phyloP scores from a whole-genome alignment of 1,140 invertebrate genomes.

The Choristoneura fumiferana region DNA sequence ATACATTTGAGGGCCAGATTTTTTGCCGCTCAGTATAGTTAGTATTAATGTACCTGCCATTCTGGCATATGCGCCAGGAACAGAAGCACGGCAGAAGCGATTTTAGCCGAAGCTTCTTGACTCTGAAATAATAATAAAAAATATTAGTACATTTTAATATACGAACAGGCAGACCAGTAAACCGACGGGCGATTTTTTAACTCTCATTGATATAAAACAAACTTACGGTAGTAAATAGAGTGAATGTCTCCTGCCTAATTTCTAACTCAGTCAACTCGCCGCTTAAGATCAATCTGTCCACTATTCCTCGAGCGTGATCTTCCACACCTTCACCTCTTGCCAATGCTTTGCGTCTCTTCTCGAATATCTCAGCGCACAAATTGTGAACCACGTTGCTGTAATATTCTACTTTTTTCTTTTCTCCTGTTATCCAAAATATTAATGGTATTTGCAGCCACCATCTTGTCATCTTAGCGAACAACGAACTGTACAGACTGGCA shows the following conservation, averaged over 20 bases:
- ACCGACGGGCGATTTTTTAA: no score
- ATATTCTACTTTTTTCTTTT: conserved; percentile 28
- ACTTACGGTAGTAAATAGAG: conserved; percentile 59
- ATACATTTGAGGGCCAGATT: no score
- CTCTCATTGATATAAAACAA: no score
- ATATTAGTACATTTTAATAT: no score
- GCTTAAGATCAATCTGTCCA: conserved; percentile 48
- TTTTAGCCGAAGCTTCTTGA: conserved; percentile 62
- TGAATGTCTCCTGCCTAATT: conserved; percentile 46
- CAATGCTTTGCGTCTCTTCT: conserved; percentile 36
- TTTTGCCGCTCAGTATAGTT: no score
- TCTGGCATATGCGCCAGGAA: conserved; percentile 30
- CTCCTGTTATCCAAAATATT: conserved; percentile 41
- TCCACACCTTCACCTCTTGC: conserved; percentile 1
- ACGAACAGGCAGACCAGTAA: no score
- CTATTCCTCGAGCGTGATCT: conserved; percentile 39
- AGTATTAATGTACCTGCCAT: conserved; percentile 28
- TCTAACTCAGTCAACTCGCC: conserved; percentile 41
- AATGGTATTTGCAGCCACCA: conserved; percentile 61
- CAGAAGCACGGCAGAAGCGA: conserved; percentile 45
- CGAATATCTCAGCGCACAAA: conserved; percentile 43
- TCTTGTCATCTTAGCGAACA: conserved; percentile 53
- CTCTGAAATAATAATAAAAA: conserved; percentile 43
- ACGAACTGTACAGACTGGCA: conserved; percentile 44
- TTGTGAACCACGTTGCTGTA: conserved; percentile 34